phyloP scores from a whole-genome alignment of 1,140 invertebrate genomes.

The Zeugodacus cucurbitae region DNA sequence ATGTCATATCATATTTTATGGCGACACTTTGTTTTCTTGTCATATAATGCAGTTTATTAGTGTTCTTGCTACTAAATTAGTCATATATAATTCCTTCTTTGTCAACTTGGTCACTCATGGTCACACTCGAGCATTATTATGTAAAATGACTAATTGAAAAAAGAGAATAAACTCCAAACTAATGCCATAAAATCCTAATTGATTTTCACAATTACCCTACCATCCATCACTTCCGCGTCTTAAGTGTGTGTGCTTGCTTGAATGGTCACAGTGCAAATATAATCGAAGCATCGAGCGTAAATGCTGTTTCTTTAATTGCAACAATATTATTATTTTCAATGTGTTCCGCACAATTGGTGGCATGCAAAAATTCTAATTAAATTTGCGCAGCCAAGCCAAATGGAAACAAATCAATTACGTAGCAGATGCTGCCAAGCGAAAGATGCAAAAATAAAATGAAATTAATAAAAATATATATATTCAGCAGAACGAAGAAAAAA shows the following conservation, averaged over 20 bases:
- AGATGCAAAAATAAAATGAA: background rate
- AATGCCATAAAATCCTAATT: background rate
- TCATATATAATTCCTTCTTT: too few species aligned
- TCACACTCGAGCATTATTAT: too few species aligned
- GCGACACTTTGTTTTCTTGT: background rate
- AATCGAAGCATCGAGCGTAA: background rate
- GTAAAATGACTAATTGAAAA: background rate
- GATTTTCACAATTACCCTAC: background rate
- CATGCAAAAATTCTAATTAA: slow-evolving; percentile 38
- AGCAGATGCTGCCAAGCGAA: background rate
- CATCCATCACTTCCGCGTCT: background rate
- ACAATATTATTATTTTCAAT: slow-evolving; percentile 13
- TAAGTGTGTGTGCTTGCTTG: background rate
- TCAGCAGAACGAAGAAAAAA: background rate
- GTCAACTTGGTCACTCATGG: too few species aligned
- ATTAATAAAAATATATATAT: background rate
- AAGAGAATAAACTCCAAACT: background rate
- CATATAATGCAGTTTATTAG: background rate
- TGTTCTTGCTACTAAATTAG: background rate
- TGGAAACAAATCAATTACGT: slow-evolving; percentile 30
- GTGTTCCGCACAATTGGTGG: slow-evolving; percentile 18
- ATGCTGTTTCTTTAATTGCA: background rate
- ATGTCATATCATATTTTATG: background rate
- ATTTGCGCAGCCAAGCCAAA: slow-evolving; percentile 19
- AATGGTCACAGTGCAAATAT: background rate